Evolutionary conservation across 2,888 invertebrate species (phyloP).

Genomic region (Automeris io): DNA sequence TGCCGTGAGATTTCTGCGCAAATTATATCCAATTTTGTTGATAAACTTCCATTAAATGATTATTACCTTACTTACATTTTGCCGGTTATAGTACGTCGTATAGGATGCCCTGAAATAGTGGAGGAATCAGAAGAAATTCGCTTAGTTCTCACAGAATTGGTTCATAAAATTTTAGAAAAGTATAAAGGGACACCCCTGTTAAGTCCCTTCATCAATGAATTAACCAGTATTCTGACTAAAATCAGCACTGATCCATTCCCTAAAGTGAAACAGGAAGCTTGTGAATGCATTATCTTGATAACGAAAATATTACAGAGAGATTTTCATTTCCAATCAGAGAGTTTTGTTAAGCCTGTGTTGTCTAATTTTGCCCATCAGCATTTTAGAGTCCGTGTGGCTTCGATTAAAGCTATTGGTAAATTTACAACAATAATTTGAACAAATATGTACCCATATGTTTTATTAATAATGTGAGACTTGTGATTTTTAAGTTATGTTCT

Average conservation of each 20-base stretch:
- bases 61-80: slow-evolving; percentile 86
- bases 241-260: slow-evolving; percentile 87
- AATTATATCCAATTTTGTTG: slow-evolving; percentile 75
- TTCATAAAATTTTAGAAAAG: slow-evolving; percentile 80
- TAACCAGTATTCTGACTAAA: slow-evolving; percentile 83
- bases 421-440: background rate
- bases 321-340: slow-evolving; percentile 86
- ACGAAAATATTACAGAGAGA: slow-evolving; percentile 79
- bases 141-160: slow-evolving; percentile 79
- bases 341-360: slow-evolving; percentile 84
- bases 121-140: slow-evolving; percentile 88
- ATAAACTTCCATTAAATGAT: slow-evolving; percentile 79
- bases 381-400: slow-evolving; percentile 85
- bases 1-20: slow-evolving; percentile 78
- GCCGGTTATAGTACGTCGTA: slow-evolving; percentile 84
- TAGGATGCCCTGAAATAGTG: slow-evolving; percentile 85
- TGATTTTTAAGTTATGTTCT: no score
- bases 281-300: slow-evolving; percentile 81
- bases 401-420: slow-evolving; percentile 84
- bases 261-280: slow-evolving; percentile 87
- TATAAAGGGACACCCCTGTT: slow-evolving; percentile 79
- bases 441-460: no score
- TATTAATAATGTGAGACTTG: no score
- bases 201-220: slow-evolving; percentile 84
- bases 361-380: slow-evolving; percentile 88